A percentile compares a stretch with the other conserved stretches of the same genome.
These are phyloP conservation scores for Therioaphis trifolii DNA, from an alignment of 2,888 invertebrate species.

Conservation along the genomic window DNA sequence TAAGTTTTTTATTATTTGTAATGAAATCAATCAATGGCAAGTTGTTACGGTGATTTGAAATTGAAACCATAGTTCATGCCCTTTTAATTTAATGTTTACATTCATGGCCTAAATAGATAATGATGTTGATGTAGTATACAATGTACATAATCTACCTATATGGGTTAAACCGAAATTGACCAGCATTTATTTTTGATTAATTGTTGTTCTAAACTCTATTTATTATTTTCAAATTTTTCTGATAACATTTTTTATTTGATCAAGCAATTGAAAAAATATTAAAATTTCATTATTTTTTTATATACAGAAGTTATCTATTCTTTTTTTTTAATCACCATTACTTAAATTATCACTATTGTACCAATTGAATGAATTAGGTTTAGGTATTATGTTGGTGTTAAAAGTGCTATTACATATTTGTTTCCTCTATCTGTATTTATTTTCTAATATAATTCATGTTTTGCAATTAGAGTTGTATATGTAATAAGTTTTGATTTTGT, in stretches of 20 bases:
- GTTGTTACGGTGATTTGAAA: neutral
- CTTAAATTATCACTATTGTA: too few species aligned
- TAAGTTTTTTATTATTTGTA: neutral
- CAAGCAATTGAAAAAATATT: neutral
- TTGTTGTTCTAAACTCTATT: too few species aligned
- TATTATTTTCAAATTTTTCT: neutral
- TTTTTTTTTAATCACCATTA: too few species aligned
- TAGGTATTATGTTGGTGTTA: too few species aligned
- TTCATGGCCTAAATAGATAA: slow-evolving; percentile 13
- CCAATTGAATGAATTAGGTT: too few species aligned
- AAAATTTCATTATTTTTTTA: neutral
- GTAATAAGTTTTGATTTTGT: too few species aligned
- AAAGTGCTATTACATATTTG: too few species aligned
- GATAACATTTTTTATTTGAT: neutral
- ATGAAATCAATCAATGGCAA: neutral
- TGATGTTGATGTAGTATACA: neutral
- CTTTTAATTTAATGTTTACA: slow-evolving; percentile 25
- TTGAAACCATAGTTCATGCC: neutral
- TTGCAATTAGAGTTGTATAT: too few species aligned
- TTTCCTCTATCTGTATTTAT: too few species aligned
- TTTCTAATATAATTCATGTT: too few species aligned
- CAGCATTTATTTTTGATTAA: neutral
- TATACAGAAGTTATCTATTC: neutral
- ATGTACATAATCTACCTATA: slow-evolving; percentile 17
- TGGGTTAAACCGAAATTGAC: neutral